phyloP scores from a whole-genome alignment of 2,888 invertebrate genomes.

The Merodon equestris region DNA sequence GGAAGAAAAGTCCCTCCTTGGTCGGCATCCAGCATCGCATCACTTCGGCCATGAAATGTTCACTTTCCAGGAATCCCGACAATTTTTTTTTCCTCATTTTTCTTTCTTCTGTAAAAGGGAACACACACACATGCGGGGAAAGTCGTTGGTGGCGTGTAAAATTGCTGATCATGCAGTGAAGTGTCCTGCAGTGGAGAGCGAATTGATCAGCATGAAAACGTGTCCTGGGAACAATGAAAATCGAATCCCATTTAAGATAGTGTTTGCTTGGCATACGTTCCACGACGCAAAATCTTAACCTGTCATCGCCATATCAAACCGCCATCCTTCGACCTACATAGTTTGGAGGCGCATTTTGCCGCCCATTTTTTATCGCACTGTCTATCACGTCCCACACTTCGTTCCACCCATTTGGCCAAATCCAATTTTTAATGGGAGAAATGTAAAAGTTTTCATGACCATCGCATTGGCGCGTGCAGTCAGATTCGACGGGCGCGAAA shows the following conservation, averaged over 20 bases:
- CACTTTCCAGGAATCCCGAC: slow-evolving; percentile 50
- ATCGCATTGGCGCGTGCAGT: slow-evolving; percentile 46
- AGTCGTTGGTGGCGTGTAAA: too few relatives aligned
- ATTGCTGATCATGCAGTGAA: too few relatives aligned
- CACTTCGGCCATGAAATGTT: slow-evolving; percentile 48
- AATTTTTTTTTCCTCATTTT: too few relatives aligned
- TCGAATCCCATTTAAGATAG: too few relatives aligned
- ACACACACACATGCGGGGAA: too few relatives aligned
- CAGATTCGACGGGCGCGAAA: slow-evolving; percentile 62
- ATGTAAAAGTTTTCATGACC: slow-evolving; percentile 33
- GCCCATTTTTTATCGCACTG: slow-evolving; percentile 36
- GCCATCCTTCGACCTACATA: slow-evolving; percentile 43
- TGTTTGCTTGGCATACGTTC: too few relatives aligned
- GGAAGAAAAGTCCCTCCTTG: slow-evolving; percentile 43
- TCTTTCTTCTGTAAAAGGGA: too few relatives aligned
- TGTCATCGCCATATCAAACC: slow-evolving; percentile 22
- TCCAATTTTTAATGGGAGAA: slow-evolving; percentile 20
- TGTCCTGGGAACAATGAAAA: too few relatives aligned
- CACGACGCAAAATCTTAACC: too few relatives aligned
- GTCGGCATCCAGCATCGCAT: slow-evolving; percentile 1
- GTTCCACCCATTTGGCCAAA: not conserved
- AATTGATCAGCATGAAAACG: too few relatives aligned
- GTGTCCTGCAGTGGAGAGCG: too few relatives aligned
- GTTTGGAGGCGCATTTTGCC: slow-evolving; percentile 21
- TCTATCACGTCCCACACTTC: too few relatives aligned